Evolutionary conservation across 2,888 invertebrate species (phyloP), one percentile per base, ranked within the genome.

Genomic region (Callosobruchus maculatus): DNA sequence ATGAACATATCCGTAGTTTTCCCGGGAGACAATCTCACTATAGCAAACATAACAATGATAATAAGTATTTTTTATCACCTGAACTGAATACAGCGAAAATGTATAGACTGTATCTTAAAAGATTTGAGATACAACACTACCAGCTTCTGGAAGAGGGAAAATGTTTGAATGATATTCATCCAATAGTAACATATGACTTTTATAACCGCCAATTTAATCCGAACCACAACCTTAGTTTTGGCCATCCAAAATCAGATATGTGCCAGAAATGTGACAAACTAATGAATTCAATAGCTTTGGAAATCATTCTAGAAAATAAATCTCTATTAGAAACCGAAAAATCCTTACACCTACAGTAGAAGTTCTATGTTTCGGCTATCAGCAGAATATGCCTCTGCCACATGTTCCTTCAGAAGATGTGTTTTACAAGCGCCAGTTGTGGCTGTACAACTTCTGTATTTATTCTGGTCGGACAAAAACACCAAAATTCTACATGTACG

Each of bases 1-100:
- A 75, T n/a, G 74, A 74, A 22, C 77, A 77, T 49, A 77, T 76
- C 30, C 67, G 20, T 20, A 76, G 76, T 70, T 76, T 76, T 72
- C 75, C 72, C 18, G 30, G 67, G 30, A 30, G 73, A 21, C 22
- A 70, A 21, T 76, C 74, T 18, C 74, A 74, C 22, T 76, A 76
- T 30, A 71, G 73, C 22, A 72, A 74, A 67, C 69, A 73, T 20
- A 70, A 76, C 66, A 74, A 74, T 69, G 67, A 73, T 5, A 71
- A 74, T 22, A 71, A n/a, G 18, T 73, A 72, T 68, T 72, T 68
- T 72, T 67, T 75, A 67, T 72, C 75, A 21, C 66, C 77, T 21
- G 73, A 75, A 18, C 49, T 77, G 30, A 77, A 74, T 68, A 71
- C 74, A 22, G 70, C 31, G 20, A 31, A 73, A 71, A 74, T 77